Base-by-base conservation (phyloP, 2,113 vertebrate species). In the Aspiorhynchus laticeps region DNA sequence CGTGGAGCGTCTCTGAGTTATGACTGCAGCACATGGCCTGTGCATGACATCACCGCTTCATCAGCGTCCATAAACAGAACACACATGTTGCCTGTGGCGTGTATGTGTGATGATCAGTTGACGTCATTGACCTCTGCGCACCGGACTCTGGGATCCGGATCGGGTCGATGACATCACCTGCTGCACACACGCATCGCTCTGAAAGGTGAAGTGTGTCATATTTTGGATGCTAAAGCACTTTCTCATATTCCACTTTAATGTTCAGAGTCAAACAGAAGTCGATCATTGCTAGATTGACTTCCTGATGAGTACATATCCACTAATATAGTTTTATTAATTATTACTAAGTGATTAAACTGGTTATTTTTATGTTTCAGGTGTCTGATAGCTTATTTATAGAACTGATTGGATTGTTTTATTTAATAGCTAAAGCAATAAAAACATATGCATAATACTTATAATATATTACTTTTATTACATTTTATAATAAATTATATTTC, bases 1-100 rank as follows among this genome's bases (percentile, higher is more conserved):
- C 11, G 46, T 14, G 11, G 46, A 14, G 12, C 46, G 46, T 48
- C 46, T 48, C 46, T 48, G 53, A 77, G 83, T 87, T 82, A 85
- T 82, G 86, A 87, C 76, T 65, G 38, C 53, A 87, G 67, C 69
- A 84, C 48, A 87, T 82, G 82, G 85, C 69, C 76, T 88, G 28
- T 28, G 56, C 61, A 85, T 87, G 85, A 90, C 87, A 90, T 90
- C 87, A 88, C 56, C 43, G 43, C 8, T 38, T 73, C 79, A 86
- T 46, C 69, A 85, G n/a, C 31, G 0, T 28, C 51, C 80, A 77
- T 74, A 88, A 80, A 79, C 75, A 83, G 75, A 85, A 80, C 88
- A 81, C 87, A 81, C 85, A 83, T 78, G 85, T 86, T 63, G 33
- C 75, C 38, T 41, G 41, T 82, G 51, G 81, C 15, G 9, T 82